Conservation (phyloP, 2,113 vertebrate genomes). For the Bubo bubo region DNA sequence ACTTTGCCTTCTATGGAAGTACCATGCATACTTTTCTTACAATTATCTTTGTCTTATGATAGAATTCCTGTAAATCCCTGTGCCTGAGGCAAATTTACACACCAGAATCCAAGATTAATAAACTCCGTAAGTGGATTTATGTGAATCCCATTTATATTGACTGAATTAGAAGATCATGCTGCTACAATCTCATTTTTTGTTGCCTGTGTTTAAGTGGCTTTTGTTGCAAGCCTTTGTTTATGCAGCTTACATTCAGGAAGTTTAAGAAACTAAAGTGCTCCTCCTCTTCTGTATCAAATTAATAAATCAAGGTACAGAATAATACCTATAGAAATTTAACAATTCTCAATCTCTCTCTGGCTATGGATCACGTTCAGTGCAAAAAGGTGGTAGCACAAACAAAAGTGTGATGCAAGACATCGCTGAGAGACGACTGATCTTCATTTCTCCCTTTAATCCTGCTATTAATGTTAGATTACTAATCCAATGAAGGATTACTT, state of each 20-base stretch:
- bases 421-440: not conserved
- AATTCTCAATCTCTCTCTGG: not conserved
- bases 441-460: not conserved
- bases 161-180: not conserved
- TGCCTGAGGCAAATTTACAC: not conserved
- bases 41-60: slow-evolving; percentile 10
- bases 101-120: not conserved
- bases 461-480: not conserved
- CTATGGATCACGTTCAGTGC: not conserved
- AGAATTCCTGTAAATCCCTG: slow-evolving; percentile 5
- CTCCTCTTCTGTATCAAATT: not conserved
- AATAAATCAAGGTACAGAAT: not conserved
- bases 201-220: not conserved
- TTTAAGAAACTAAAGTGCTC: not conserved
- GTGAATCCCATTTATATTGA: slow-evolving; percentile 12
- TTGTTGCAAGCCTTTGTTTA: not conserved
- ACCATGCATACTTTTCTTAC: not conserved
- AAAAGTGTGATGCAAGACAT: not conserved
- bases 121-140: slow-evolving; percentile 15
- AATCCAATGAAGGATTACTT: not conserved
- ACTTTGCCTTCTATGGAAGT: not conserved
- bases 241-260: not conserved
- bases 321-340: not conserved
- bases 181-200: slow-evolving; percentile 20
- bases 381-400: not conserved